Conservation (phyloP, 1,140 invertebrate species). For the Zaprionus davidi region DNA sequence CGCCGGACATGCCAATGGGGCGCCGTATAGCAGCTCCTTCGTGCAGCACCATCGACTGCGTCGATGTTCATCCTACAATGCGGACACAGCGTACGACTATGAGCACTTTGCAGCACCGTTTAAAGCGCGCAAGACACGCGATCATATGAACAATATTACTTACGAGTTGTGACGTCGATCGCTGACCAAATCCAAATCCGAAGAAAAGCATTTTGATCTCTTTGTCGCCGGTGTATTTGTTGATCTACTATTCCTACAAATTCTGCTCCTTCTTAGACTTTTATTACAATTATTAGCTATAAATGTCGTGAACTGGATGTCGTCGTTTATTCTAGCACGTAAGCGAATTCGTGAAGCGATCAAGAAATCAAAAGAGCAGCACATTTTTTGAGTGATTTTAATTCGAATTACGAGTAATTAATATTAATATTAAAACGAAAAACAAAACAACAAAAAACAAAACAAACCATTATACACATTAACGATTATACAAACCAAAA, state of each 20-base stretch:
- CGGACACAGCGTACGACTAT: constrained; percentile 70
- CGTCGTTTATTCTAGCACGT: constrained; percentile 62
- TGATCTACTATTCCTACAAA: constrained; percentile 50
- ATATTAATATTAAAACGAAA: constrained; percentile 21
- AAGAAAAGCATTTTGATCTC: constrained; percentile 71
- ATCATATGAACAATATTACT: constrained; percentile 82
- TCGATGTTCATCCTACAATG: constrained; percentile 75
- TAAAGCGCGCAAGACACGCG: constrained; percentile 77
- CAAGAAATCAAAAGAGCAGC: constrained; percentile 62
- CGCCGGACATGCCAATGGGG: constrained; percentile 63
- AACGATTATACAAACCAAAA: constrained; percentile 48
- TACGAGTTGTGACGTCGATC: constrained; percentile 84
- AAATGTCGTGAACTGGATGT: constrained; percentile 68
- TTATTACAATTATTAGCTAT: constrained; percentile 79
- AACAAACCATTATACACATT: constrained; percentile 21
- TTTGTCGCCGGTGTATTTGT: constrained; percentile 63
- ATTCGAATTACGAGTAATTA: constrained; percentile 62
- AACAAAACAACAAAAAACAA: background rate
- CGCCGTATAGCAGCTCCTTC: constrained; percentile 73
- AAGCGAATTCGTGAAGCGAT: constrained; percentile 35
- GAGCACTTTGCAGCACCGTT: constrained; percentile 81
- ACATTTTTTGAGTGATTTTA: constrained; percentile 79
- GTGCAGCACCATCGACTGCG: constrained; percentile 68
- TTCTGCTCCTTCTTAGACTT: constrained; percentile 66
- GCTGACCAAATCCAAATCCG: constrained; percentile 18